Evolutionary conservation across 1,140 invertebrate genomes (phyloP).

Genomic region (Drosophila bocqueti): DNA sequence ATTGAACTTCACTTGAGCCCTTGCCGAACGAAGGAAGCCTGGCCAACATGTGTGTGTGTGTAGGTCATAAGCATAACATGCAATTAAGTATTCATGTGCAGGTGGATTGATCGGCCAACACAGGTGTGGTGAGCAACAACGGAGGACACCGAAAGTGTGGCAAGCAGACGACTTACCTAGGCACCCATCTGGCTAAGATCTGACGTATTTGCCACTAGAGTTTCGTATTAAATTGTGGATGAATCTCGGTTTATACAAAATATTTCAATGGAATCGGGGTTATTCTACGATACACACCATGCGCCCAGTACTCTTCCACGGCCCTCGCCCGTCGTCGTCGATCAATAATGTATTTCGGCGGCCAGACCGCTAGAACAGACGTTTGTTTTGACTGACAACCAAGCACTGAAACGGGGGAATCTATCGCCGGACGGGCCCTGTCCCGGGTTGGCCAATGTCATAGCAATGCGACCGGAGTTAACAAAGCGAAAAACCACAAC

Average conservation of each 20-base stretch:
- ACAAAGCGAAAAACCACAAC: conserved; percentile 80
- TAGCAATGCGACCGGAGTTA: conserved; percentile 80
- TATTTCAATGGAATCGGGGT: background rate
- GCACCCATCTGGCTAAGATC: conserved; percentile 76
- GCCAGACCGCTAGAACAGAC: conserved; percentile 29
- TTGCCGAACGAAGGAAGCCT: conserved; percentile 1
- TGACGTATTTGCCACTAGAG: conserved; percentile 76
- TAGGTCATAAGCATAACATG: conserved; percentile 62
- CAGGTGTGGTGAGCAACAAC: conserved; percentile 14
- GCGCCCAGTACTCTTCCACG: conserved; percentile 16
- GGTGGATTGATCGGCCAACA: conserved; percentile 21
- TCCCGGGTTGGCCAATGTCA: conserved; percentile 66
- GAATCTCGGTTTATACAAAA: conserved; percentile 14
- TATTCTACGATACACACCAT: conserved; percentile 57
- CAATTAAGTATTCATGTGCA: conserved; percentile 70
- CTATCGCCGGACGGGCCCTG: conserved; percentile 34
- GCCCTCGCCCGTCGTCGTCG: conserved; percentile 5
- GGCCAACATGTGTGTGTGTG: conserved; percentile 60
- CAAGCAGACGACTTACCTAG: conserved; percentile 71
- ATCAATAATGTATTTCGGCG: conserved; percentile 43
- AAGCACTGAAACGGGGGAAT: conserved; percentile 55
- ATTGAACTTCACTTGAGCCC: conserved; percentile 49
- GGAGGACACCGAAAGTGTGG: conserved; percentile 21
- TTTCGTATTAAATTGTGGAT: conserved; percentile 15
- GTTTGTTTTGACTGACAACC: conserved; percentile 77